Evolutionary conservation across 1,140 invertebrate genomes (phyloP), one percentile per base, ranked within the genome.

Genomic region (Bombus soroeensis): DNA sequence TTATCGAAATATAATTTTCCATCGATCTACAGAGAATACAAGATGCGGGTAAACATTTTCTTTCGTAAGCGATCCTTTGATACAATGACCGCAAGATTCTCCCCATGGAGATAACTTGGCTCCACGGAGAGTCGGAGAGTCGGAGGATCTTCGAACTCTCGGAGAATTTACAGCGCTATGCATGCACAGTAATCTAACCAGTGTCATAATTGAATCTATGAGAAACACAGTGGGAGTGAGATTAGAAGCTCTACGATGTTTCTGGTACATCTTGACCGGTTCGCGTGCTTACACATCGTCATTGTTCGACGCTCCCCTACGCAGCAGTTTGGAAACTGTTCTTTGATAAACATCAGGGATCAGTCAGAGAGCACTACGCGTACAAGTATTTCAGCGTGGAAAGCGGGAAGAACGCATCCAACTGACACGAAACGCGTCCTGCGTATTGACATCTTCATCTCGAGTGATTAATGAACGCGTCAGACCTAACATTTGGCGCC

Each of bases 151-250:
- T 75, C 47, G 73, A 82, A 82, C 85, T 86, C 64, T n/a, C 80
- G 28, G 62, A 53, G 85, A 82, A 86, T 86, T 82, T 76, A 39
- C 83, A 57, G 41, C 32, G 80, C 71, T 82, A 82, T 76, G 79
- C 72, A 82, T 76, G 72, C 80, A 82, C 53, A 32, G 43, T 75
- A 66, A 73, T 47, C 47, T 22, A 66, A 66, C 64, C 71, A 43
- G 85, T 86, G 85, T 86, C 80, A 86, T 82, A 86, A 86, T 86
- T 86, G 86, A 79, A 85, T 87, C 86, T 87, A 72, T 47, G 74
- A 82, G 86, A 73, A 81, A 85, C 82, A 84, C 73, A 70, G 47
- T 39, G 53, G 78, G 72, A 70, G 71, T 32, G 47, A 86, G 85
- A 82, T 82, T 82, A 81, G 85, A 73, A 70, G 47, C 37, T 39